Percentiles rank a stretch among this genome's conserved stretches.
phyloP scores from a whole-genome alignment of 1,140 invertebrate species.

The Elysia chlorotica region DNA sequence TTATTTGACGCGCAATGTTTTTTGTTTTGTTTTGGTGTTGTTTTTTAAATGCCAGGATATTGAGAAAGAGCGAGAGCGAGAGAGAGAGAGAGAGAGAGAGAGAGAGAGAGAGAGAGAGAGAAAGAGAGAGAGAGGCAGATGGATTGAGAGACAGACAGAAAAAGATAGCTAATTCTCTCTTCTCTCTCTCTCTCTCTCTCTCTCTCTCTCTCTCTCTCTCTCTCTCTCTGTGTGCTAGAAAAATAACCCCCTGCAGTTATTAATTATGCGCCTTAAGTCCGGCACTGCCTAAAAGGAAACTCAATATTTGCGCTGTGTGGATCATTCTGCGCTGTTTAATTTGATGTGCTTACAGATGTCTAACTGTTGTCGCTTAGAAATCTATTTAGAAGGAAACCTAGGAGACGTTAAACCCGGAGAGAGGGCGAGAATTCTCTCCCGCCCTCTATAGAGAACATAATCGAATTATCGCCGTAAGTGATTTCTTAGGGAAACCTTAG shows the following conservation, averaged over 20 bases:
- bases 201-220: not conserved
- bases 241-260: not conserved
- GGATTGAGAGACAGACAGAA: not conserved
- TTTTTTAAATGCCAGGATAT: not conserved
- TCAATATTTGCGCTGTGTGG: not conserved
- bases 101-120: constrained; percentile 3
- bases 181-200: constrained; percentile 10
- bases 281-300: too few relatives aligned
- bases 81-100: constrained; percentile 24
- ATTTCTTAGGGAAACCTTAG: too few relatives aligned
- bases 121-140: not conserved
- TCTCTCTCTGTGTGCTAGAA: not conserved
- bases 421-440: too few relatives aligned
- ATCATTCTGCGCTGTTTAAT: not conserved
- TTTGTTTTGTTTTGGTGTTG: too few relatives aligned
- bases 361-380: not conserved
- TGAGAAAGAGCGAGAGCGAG: constrained; percentile 1
- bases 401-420: too few relatives aligned
- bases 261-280: not conserved
- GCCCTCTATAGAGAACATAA: too few relatives aligned
- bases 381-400: too few relatives aligned
- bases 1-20: too few relatives aligned
- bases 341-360: too few relatives aligned
- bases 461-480: too few relatives aligned
- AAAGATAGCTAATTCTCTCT: not conserved